Evolutionary conservation across 1,140 invertebrate species (phyloP).

Genomic region (Aphelenchoides avenae): DNA sequence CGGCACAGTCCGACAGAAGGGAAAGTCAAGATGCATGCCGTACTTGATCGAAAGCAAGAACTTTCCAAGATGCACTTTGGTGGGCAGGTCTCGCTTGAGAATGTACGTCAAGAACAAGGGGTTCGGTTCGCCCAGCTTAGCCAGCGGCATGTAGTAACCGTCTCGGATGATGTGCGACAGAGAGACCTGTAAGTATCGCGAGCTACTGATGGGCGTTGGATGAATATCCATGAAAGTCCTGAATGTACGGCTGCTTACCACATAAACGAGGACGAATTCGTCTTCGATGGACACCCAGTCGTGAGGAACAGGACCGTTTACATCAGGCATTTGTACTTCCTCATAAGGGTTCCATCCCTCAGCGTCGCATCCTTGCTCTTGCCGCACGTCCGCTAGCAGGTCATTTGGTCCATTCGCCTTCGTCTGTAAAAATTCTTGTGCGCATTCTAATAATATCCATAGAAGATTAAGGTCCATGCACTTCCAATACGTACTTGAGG

Average conservation of each 20-base stretch:
- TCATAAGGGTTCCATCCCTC: slow-evolving; percentile 8
- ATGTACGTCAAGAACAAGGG: slow-evolving; percentile 25
- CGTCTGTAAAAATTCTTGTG: slow-evolving; percentile 5
- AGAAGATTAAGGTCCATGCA: neutral
- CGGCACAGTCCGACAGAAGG: slow-evolving; percentile 20
- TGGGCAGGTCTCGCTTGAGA: slow-evolving; percentile 19
- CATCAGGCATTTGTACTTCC: slow-evolving; percentile 6
- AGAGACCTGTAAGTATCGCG: slow-evolving; percentile 23
- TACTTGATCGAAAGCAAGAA: slow-evolving; percentile 29
- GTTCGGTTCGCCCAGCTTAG: slow-evolving; percentile 22
- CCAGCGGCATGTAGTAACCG: slow-evolving; percentile 24
- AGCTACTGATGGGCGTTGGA: neutral
- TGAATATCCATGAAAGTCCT: slow-evolving; percentile 1
- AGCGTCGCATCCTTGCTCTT: neutral
- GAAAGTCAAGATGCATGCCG: slow-evolving; percentile 24
- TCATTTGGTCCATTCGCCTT: slow-evolving; percentile 4
- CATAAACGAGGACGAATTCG: slow-evolving; percentile 25
- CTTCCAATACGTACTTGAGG: slow-evolving; percentile 11
- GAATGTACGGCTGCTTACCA: slow-evolving; percentile 12
- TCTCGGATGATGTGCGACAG: slow-evolving; percentile 18
- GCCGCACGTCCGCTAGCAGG: too few species aligned
- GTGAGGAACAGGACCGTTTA: slow-evolving; percentile 22
- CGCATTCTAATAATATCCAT: too few species aligned
- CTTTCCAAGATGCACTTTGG: neutral
- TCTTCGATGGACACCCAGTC: slow-evolving; percentile 35